Evolutionary conservation across 2,888 invertebrate species (phyloP).

Genomic region (Venusia cambrica): DNA sequence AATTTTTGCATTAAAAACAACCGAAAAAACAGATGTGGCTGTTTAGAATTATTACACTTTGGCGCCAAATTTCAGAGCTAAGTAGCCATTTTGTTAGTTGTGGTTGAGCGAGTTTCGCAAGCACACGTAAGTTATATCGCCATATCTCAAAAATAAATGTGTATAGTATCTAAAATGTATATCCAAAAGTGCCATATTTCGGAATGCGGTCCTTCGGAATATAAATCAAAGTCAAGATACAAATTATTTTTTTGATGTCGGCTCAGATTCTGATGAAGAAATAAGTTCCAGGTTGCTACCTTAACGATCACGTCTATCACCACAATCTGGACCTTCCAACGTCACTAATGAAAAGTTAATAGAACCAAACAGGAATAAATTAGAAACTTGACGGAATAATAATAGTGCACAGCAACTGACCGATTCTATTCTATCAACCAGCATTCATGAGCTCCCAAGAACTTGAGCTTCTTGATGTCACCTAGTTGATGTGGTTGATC

Average conservation of each 20-base stretch:
- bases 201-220: not conserved
- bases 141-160: constrained; percentile 1
- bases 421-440: constrained; percentile 17
- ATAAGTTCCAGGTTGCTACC: constrained; percentile 2
- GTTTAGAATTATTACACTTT: constrained; percentile 2
- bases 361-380: constrained; percentile 4
- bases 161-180: constrained; percentile 1
- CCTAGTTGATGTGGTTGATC: constrained; percentile 4
- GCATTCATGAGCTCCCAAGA: constrained; percentile 11
- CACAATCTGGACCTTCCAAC: constrained; percentile 7
- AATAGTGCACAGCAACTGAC: constrained; percentile 15
- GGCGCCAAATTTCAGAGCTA: constrained; percentile 2
- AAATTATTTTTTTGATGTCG: constrained; percentile 1
- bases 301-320: constrained; percentile 5
- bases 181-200: constrained; percentile 1
- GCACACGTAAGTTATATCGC: not conserved
- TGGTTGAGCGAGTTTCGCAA: no score
- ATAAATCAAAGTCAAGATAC: constrained; percentile 1
- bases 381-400: constrained; percentile 2
- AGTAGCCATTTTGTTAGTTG: constrained; percentile 1
- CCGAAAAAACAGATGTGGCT: constrained; percentile 2
- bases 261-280: constrained; percentile 7
- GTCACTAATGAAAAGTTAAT: constrained; percentile 1
- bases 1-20: constrained; percentile 1
- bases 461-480: constrained; percentile 6